Evolutionary conservation across 1,140 invertebrate species (phyloP), one percentile per base, ranked within the genome.

Genomic region (Drosophila persimilis): DNA sequence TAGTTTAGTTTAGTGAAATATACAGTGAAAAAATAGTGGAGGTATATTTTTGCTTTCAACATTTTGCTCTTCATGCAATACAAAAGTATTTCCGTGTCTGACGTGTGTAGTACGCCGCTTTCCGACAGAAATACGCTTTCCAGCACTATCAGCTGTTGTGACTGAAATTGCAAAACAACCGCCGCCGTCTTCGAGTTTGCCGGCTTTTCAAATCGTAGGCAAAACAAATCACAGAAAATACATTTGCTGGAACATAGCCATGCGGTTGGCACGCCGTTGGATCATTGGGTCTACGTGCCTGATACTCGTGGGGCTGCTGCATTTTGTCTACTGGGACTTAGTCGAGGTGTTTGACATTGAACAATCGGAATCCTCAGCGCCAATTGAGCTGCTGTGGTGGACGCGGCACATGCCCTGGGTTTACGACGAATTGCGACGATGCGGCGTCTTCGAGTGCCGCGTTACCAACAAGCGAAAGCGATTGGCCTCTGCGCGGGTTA

Each of bases 361-460:
- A 11, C 2, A n/a, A 6, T 43, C 52, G 1, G 1, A 41, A 13
- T 8, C 24, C 13, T 1, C 13, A 0, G 39, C 56, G 22, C 64
- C 44, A 2, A 35, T 20, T 1, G 66, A 88, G 56, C 8, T 88
- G 17, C 35, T 89, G 13, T 88, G 83, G 83, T 88, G 83, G 83
- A 60, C 83, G 2, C 44, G 64, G 3, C 39, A 65, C 20, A 61
- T 83, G 53, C 11, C 47, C 15, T 79, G 67, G 39, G 17, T 29
- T 2, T 76, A 88, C 50, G 54, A 83, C 15, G 84, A 76, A 52
- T 13, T 9, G 11, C 79, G 78, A 0, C 20, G 43, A 2, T 88
- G 83, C 24, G 84, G 79, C 0, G 20, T 31, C 5, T 3, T 22
- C 7, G 63, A 26, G 0, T 88, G 83, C 15, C 79, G 53, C 29